Base-by-base conservation (phyloP, 2,797 vertebrate species). In the Pangasius mekongensis region DNA sequence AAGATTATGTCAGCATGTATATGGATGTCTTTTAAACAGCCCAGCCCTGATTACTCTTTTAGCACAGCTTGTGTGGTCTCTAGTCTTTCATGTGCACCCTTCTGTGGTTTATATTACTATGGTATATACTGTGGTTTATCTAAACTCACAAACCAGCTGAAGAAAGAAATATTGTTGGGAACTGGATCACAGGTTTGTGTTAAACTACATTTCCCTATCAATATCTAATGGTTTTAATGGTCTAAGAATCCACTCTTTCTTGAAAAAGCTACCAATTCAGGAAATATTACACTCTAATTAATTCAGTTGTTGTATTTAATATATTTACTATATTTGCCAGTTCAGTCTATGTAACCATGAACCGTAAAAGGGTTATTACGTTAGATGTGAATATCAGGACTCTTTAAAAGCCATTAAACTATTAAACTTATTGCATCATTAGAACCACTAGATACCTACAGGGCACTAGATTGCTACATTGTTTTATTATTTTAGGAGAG, bases 61-160 rank as follows among this genome's bases (percentile, higher is more conserved):
- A 76, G 43, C n/a, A 52, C 30, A 52, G 49, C 74, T 16, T 77
- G 49, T 77, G 74, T 77, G 47, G 74, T 30, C 74, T 30, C 13
- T 16, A 77, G 74, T 2, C 73, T 77, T 77, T 52, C 74, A 77
- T 77, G 74, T 9, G 14, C 43, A 52, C 49, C 27, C 47, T 54
- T 54, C 27, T 77, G n/a, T 77, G 74, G 74, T 77, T 77, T 77
- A 27, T 30, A 54, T 77, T 54, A 18, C 6, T 77, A n/a, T n/a
- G n/a, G n/a, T n/a, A n/a, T n/a, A n/a, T n/a, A n/a, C n/a, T n/a
- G n/a, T n/a, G n/a, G n/a, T n/a, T n/a, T n/a, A n/a, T 33, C n/a
- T 80, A 56, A 20, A 58, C 74, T 52, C 16, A 33, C 77, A 80
- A 30, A 22, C n/a, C 16, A 56, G 52, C 49, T 80, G 52, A 56